Evolutionary conservation across 2,797 vertebrate genomes (phyloP).

Genomic region (Cuculus canorus): DNA sequence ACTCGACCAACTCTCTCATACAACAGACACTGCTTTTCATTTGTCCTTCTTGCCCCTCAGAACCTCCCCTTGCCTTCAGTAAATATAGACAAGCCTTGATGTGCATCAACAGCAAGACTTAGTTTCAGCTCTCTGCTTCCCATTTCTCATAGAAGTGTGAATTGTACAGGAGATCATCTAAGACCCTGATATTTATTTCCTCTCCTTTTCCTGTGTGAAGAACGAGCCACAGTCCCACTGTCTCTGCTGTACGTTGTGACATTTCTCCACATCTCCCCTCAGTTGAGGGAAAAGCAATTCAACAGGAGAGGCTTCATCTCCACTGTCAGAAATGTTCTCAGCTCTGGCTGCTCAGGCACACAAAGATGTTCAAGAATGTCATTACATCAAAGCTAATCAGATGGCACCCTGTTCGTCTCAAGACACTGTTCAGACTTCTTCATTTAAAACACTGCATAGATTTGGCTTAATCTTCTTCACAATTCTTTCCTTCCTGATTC

Average conservation of each 20-base stretch:
- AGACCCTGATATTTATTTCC: neutral
- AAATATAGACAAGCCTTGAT: neutral
- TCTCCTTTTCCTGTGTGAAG: neutral
- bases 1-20: neutral
- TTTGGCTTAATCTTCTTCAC: constrained; percentile 25
- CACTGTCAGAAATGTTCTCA: neutral
- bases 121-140: neutral
- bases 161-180: neutral
- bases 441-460: constrained; percentile 28
- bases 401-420: constrained; percentile 21
- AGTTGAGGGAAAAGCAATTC: neutral
- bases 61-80: neutral
- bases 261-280: neutral
- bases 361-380: constrained; percentile 20
- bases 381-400: constrained; percentile 55
- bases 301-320: neutral
- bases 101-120: neutral
- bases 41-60: neutral
- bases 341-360: constrained; percentile 1
- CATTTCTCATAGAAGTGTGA: neutral
- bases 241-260: neutral
- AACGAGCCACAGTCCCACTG: neutral
- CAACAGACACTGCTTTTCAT: neutral
- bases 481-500: neutral
- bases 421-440: constrained; percentile 30